Conservation (phyloP, 2,888 invertebrate genomes). For the Argyresthia goedartella region DNA sequence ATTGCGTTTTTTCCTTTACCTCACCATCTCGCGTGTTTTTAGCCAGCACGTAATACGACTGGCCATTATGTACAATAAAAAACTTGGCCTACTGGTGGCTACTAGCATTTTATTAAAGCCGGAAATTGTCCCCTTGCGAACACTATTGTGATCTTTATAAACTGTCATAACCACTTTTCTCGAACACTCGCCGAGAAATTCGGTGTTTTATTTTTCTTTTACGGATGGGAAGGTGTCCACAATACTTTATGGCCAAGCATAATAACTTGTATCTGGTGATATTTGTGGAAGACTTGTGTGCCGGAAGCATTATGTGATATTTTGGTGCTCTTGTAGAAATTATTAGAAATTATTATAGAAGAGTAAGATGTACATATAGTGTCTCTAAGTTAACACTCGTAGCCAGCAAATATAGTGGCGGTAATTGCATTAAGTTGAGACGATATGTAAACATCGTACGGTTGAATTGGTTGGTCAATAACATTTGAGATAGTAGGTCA, state of each 20-base stretch:
- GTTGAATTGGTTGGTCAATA: too few species aligned
- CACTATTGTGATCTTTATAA: slow-evolving; percentile 14
- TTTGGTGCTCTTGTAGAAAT: too few species aligned
- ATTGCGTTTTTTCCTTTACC: slow-evolving; percentile 18
- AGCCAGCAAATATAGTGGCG: too few species aligned
- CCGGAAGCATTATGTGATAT: too few species aligned
- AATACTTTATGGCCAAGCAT: background rate
- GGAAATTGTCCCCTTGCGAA: slow-evolving; percentile 20
- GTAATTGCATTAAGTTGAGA: too few species aligned
- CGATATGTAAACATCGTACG: too few species aligned
- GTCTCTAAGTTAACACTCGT: too few species aligned
- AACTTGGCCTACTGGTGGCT: slow-evolving; percentile 20
- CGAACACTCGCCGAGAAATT: background rate
- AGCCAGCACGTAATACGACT: slow-evolving; percentile 32
- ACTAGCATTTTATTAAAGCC: slow-evolving; percentile 20
- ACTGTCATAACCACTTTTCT: slow-evolving; percentile 10
- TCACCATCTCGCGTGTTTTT: slow-evolving; percentile 29
- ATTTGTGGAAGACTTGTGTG: too few species aligned
- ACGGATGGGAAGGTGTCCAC: background rate
- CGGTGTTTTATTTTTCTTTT: background rate
- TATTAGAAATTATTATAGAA: too few species aligned
- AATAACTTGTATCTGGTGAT: too few species aligned
- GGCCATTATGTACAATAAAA: slow-evolving; percentile 27
- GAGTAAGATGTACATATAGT: too few species aligned
- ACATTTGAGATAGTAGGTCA: too few species aligned